phyloP scores from a whole-genome alignment of 2,888 invertebrate genomes.

The Zygaena filipendulae region DNA sequence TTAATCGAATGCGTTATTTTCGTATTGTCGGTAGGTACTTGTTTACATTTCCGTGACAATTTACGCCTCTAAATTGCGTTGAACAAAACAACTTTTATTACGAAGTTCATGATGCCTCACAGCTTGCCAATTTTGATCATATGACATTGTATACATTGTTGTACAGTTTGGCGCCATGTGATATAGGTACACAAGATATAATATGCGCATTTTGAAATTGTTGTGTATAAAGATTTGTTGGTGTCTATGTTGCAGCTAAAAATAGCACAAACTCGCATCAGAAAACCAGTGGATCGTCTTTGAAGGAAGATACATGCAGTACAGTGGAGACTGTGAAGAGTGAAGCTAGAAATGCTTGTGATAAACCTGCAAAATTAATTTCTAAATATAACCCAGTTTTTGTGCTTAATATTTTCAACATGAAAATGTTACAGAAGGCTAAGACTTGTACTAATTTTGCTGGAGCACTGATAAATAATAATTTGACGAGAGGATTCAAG shows the following conservation, averaged over 20 bases:
- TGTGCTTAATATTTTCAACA: slow-evolving; percentile 26
- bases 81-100: no score
- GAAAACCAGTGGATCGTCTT: slow-evolving; percentile 47
- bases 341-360: slow-evolving; percentile 28
- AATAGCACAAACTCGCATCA: slow-evolving; percentile 45
- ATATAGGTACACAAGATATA: no score
- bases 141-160: slow-evolving; percentile 46
- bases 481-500: slow-evolving; percentile 34
- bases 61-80: no score
- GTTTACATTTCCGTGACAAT: no score
- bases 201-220: slow-evolving; percentile 23
- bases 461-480: slow-evolving; percentile 38
- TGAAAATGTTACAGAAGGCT: slow-evolving; percentile 54
- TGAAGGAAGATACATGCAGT: slow-evolving; percentile 25
- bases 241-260: slow-evolving; percentile 56
- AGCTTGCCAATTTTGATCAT: slow-evolving; percentile 52
- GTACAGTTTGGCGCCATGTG: slow-evolving; percentile 49
- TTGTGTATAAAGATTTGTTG: no score
- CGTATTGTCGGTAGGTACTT: no score
- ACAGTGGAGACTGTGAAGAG: slow-evolving; percentile 30
- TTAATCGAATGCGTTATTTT: no score
- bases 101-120: no score
- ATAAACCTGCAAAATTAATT: background rate
- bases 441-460: slow-evolving; percentile 41
- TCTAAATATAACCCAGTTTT: slow-evolving; percentile 15